A percentile compares a stretch with the other conserved stretches of the same genome.
These are phyloP conservation scores for Drosophila cardini DNA, from an alignment of 1,140 invertebrate genomes.

Conservation along the genomic window DNA sequence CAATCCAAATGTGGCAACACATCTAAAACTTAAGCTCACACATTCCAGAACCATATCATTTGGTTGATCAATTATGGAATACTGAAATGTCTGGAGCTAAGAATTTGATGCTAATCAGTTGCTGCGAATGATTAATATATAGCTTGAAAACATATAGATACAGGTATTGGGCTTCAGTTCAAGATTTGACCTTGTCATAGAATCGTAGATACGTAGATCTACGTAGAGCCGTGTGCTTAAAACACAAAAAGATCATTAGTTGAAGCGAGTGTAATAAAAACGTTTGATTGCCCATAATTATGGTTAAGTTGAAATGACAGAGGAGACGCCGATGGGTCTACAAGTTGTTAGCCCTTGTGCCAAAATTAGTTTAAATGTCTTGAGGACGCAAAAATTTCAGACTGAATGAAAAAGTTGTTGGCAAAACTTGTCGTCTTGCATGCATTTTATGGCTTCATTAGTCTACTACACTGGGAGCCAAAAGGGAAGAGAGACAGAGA, in stretches of 20 bases:
- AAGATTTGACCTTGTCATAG: slow-evolving; percentile 55
- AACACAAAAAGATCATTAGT: slow-evolving; percentile 71
- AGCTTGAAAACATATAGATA: slow-evolving; percentile 33
- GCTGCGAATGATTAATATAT: slow-evolving; percentile 65
- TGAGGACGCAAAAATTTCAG: slow-evolving; percentile 1
- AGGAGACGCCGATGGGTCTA: slow-evolving; percentile 33
- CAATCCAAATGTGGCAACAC: slow-evolving; percentile 29
- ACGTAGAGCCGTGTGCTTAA: not conserved
- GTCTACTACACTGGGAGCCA: not conserved
- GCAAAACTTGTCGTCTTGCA: slow-evolving; percentile 38
- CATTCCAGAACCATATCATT: slow-evolving; percentile 67
- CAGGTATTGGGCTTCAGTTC: slow-evolving; percentile 6
- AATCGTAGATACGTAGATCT: too few relatives aligned
- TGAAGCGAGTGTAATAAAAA: slow-evolving; percentile 67
- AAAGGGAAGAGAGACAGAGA: not conserved
- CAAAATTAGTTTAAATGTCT: slow-evolving; percentile 54
- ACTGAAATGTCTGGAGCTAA: slow-evolving; percentile 37
- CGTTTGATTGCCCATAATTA: slow-evolving; percentile 76
- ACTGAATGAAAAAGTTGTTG: slow-evolving; percentile 20
- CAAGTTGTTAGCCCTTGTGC: slow-evolving; percentile 39
- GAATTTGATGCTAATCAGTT: slow-evolving; percentile 52
- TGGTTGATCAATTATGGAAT: slow-evolving; percentile 69
- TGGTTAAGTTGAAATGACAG: slow-evolving; percentile 44
- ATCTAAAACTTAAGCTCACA: slow-evolving; percentile 34
- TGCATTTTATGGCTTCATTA: slow-evolving; percentile 54